Evolutionary conservation across 2,888 invertebrate species (phyloP).

Genomic region (Lasioglossum vierecki): DNA sequence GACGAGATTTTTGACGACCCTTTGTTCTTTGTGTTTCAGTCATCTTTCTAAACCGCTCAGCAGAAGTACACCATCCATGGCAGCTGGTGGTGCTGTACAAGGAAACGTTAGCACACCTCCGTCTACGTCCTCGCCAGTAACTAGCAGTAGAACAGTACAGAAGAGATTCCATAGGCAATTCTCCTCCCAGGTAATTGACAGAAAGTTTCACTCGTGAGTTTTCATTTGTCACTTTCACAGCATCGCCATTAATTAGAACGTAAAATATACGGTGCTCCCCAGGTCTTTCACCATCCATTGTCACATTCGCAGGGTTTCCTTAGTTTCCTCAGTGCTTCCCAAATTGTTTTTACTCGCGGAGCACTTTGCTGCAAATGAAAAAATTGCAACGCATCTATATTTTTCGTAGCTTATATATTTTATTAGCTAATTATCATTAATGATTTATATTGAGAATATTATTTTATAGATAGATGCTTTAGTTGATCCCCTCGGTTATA

Average conservation of each 20-base stretch:
- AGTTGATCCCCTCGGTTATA: no score
- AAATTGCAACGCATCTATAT: no score
- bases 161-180: constrained; percentile 96
- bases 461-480: no score
- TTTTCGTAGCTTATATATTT: no score
- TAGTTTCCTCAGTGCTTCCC: background rate
- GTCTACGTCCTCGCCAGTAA: constrained; percentile 83
- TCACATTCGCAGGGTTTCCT: background rate
- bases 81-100: constrained; percentile 79
- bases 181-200: constrained; percentile 85
- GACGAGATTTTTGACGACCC: constrained; percentile 18
- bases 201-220: background rate
- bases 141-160: constrained; percentile 90
- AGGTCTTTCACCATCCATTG: background rate
- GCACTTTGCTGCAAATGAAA: no score
- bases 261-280: background rate
- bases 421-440: no score
- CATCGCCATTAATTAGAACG: background rate
- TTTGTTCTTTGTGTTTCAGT: constrained; percentile 68
- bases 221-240: background rate
- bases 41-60: constrained; percentile 84
- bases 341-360: no score
- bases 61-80: constrained; percentile 84
- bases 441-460: no score
- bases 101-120: constrained; percentile 79